These are phyloP conservation scores for Scaptomyza caliginosa DNA, from an alignment of 2,888 invertebrate genomes.

Conservation along the genomic window DNA sequence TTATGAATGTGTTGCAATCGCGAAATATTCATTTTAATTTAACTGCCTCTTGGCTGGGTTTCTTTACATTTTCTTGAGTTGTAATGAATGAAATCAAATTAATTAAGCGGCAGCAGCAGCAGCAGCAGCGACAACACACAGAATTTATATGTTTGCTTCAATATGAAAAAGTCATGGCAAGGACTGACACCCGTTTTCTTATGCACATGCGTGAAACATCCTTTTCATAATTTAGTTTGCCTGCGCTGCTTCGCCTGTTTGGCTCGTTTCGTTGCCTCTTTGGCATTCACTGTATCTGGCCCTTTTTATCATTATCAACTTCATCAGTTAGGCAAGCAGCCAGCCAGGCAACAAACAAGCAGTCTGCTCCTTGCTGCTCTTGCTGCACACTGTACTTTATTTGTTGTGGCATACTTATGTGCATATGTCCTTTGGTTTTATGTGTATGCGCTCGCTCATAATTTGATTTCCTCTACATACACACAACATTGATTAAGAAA, in stretches of 20 bases:
- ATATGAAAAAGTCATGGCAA: background rate
- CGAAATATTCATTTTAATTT: constrained; percentile 64
- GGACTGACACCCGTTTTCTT: constrained; percentile 35
- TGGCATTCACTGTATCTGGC: constrained; percentile 57
- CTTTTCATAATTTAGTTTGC: constrained; percentile 74
- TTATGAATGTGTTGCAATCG: constrained; percentile 57
- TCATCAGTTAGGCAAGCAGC: constrained; percentile 62
- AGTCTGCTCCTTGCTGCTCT: constrained; percentile 15
- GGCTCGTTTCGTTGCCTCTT: constrained; percentile 23
- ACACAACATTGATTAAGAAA: constrained; percentile 57
- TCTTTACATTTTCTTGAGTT: constrained; percentile 60
- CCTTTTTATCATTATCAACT: constrained; percentile 64
- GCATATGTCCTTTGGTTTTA: constrained; percentile 46
- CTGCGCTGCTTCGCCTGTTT: constrained; percentile 6
- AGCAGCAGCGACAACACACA: constrained; percentile 19
- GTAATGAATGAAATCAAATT: constrained; percentile 76
- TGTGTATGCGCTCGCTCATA: constrained; percentile 47
- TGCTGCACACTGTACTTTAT: constrained; percentile 13
- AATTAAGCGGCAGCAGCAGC: constrained; percentile 51
- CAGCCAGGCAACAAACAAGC: constrained; percentile 6
- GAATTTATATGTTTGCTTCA: background rate
- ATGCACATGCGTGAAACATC: constrained; percentile 75
- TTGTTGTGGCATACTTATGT: constrained; percentile 41
- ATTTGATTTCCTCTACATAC: constrained; percentile 54
- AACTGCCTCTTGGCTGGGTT: constrained; percentile 39